Base-by-base conservation (phyloP, 2,888 invertebrate genomes). In the Polylopha cassiicola region DNA sequence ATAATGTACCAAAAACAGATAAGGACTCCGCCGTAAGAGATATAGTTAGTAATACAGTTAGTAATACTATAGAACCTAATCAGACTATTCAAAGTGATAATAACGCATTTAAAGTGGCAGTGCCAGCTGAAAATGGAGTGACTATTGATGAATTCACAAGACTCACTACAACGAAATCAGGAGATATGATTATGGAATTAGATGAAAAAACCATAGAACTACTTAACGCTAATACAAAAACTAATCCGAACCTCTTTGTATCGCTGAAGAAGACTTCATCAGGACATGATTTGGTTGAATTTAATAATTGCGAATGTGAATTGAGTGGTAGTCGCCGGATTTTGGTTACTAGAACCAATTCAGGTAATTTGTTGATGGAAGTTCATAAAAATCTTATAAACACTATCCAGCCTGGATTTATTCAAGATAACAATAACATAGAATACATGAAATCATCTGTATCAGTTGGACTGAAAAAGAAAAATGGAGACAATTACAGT, bases 201-300 rank as follows among this genome's bases (percentile, higher is more conserved):
- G 59, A 73, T 44, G 55, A 69, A 46, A 48, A 58, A n/a, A 39
- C 61, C 3, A 44, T 65, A 11, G 47, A 57, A 13, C 13, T 58
- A 11, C 55, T 75, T 23, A 57, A 66, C 34, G 47, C 57, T 11
- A 61, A 58, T 46, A 47, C 47, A 4, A 24, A 47, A 26, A 31
- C 53, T 10, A 47, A 61, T 42, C 39, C 55, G 6, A 50, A 51
- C 33, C 37, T 63, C 11, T 44, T 37, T 21, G 47, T 60, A 2
- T 51, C 39, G 26, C 44, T 63, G 5, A 55, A 48, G 14, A 58
- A 54, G 53, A 60, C 59, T 3, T 31, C 47, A 14, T 61, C 68
- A 2, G 65, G 60, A 0, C 48, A 62, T 31, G 44, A 55, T 21
- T 22, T 50, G 10, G 28, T 70, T 13, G 44, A 60, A 44, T 64